These are phyloP conservation scores for Macropus fuliginosus DNA, from an alignment of 2,797 vertebrate species.

Conservation along the genomic window DNA sequence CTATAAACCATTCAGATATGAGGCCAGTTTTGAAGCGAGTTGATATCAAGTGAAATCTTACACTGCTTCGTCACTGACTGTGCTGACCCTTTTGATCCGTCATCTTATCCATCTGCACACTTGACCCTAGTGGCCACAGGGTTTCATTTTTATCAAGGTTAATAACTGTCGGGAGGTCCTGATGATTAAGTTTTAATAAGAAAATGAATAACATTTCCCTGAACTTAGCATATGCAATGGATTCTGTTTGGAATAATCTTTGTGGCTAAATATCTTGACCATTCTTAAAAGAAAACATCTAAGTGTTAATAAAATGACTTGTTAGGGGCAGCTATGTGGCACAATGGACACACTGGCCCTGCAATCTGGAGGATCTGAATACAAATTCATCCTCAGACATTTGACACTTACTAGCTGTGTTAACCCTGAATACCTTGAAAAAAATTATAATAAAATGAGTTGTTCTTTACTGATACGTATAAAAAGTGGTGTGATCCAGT, in stretches of 20 bases:
- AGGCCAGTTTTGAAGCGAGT: background rate
- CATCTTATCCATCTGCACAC: background rate
- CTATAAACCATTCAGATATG: background rate
- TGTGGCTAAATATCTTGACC: background rate
- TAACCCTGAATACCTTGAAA: background rate
- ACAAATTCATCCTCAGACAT: too few relatives aligned
- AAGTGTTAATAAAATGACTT: background rate
- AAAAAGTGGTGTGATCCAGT: constrained; percentile 16
- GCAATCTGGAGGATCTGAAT: too few relatives aligned
- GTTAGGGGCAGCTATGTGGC: background rate
- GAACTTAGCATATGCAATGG: background rate
- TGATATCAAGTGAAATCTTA: background rate
- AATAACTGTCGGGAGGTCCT: background rate
- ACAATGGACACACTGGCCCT: too few relatives aligned
- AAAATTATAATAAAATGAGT: background rate
- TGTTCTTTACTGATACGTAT: background rate
- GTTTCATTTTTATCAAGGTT: background rate
- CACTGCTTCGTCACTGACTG: background rate
- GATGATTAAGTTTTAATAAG: background rate
- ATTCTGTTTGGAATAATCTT: background rate
- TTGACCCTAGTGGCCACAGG: background rate
- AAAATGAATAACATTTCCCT: background rate
- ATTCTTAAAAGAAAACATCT: background rate
- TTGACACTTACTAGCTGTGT: too few relatives aligned
- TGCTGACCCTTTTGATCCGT: background rate